Evolutionary conservation across 2,113 vertebrate genomes (phyloP), one percentile per base, ranked within the genome.

Genomic region (Hypocryptadius cinnamomeus): DNA sequence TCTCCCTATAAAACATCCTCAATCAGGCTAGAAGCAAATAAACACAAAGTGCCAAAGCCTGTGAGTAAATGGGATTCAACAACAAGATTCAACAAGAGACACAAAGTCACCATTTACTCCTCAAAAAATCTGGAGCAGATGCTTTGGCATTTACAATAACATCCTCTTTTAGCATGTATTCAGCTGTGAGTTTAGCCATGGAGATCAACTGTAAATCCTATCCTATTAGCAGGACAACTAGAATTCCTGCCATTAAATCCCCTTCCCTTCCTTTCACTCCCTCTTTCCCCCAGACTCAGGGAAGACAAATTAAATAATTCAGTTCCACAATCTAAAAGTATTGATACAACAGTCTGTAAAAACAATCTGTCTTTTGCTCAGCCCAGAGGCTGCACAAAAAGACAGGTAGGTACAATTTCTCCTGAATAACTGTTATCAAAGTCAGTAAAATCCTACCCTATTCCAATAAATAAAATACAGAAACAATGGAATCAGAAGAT

Each of bases 51-150:
- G 83, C 61, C 79, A 64, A 86, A 93, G 72, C 20, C 77, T 93
- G 30, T 24, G 53, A 92, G 88, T 71, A 94, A 90, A 93, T 50
- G 60, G 53, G 50, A 83, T 80, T 89, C 85, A 85, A 69, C 17
- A 77, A 59, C 60, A 71, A 63, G 80, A 83, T 63, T 54, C 81
- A 73, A 65, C 50, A 71, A 65, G 19, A 83, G 48, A 87, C 35
- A 94, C 79, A 92, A 94, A 92, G 85, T 84, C 79, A 89, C 89
- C 69, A 90, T 92, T 96, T 90, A 92, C 69, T 90, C 53, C 61
- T 79, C 72, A 79, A 90, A 90, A 92, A 65, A 33, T 51, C 70
- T 85, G 73, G 48, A 92, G 89, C 92, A 90, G 90, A 86, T 74
- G 80, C 31, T 96, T 65, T 68, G 53, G 69, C 57, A 53, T 81